A percentile compares a stretch with the other conserved stretches of the same genome.
phyloP scores from a whole-genome alignment of 2,797 vertebrate species.

The Cyprinodon diabolis region DNA sequence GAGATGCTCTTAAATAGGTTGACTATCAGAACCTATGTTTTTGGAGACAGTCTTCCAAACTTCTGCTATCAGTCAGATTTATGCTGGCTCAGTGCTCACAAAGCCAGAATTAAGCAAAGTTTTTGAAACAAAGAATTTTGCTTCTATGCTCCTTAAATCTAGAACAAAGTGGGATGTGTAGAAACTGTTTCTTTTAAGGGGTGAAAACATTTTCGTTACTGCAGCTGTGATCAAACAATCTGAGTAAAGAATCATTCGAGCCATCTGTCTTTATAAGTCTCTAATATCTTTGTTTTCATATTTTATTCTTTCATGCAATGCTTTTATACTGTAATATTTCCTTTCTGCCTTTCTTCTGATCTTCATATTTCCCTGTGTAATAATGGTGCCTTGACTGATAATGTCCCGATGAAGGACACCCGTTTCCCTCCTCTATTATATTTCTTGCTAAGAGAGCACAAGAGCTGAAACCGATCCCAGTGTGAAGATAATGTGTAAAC shows the following conservation, averaged over 20 bases:
- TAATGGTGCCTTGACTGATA: too few species aligned
- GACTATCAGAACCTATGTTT: neutral
- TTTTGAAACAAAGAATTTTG: neutral
- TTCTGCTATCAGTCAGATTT: neutral
- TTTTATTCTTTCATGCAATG: neutral
- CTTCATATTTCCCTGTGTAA: neutral
- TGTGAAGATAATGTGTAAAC: neutral
- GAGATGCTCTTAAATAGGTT: neutral
- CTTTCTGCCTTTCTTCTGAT: neutral
- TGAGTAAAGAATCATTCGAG: neutral
- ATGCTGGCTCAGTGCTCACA: neutral
- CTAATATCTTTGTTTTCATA: neutral
- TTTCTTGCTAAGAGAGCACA: neutral
- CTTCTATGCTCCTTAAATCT: neutral
- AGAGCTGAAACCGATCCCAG: neutral
- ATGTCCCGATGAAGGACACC: neutral
- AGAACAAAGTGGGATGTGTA: neutral
- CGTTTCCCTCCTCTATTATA: neutral
- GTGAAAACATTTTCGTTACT: neutral
- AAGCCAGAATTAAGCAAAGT: neutral
- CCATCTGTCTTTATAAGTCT: neutral
- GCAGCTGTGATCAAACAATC: neutral
- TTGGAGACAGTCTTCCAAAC: neutral
- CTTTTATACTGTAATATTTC: neutral
- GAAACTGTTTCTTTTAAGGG: neutral